Evolutionary conservation across 2,797 vertebrate species (phyloP), one percentile per base, ranked within the genome.

Genomic region (Melanogrammus aeglefinus): DNA sequence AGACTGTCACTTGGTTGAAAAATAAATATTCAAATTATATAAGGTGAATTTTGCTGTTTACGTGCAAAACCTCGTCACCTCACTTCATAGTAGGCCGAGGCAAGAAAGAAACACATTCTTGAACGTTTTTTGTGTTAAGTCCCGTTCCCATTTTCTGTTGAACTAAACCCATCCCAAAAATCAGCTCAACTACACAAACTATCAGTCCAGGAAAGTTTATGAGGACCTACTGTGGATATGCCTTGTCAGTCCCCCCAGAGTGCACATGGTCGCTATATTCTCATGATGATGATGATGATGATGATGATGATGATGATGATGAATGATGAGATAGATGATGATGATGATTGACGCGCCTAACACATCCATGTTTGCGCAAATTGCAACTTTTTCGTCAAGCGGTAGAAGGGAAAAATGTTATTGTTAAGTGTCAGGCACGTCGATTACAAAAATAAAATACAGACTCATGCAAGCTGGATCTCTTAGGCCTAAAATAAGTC

Each of bases 231-330:
- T 7, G n/a, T 57, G 18, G 21, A n/a, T 21, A 72, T 13, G 70
- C 35, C 36, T 2, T 12, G 72, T 2, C 21, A 10, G 47, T 71
- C 84, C 91, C 89, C 91, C 88, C 80, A 92, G 89, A 87, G 88
- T 88, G 91, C 89, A 90, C 85, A 86, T 72, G 84, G 73, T 84
- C 81, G 84, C 86, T 84, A 18, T 72, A 35, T 29, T 4, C 29
- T 31, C 29, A 31, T 31, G n/a, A 27, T 29, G n/a, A 31, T 31
- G n/a, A 27, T 29, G n/a, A 21, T 7, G 6, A 66, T 16, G 24
- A n/a, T n/a, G n/a, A n/a, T n/a, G n/a, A n/a, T n/a, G n/a, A n/a
- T n/a, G n/a, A n/a, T n/a, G n/a, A n/a, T n/a, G n/a, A n/a, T n/a
- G n/a, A n/a, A n/a, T n/a, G n/a, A n/a, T n/a, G n/a, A n/a, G n/a